phyloP scores from a whole-genome alignment of 2,113 vertebrate genomes.

The Hassar affinis region DNA sequence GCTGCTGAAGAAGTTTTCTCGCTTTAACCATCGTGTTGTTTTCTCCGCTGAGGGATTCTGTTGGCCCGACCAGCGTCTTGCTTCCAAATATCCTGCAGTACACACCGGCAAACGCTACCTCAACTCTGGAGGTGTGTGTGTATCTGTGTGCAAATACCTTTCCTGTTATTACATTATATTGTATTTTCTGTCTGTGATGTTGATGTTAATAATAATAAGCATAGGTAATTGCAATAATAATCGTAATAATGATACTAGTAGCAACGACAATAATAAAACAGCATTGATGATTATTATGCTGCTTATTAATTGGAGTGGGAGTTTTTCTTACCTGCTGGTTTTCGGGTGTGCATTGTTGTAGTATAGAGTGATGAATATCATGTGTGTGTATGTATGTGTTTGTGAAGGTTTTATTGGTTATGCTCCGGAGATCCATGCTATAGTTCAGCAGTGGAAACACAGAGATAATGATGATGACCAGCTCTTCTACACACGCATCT shows the following conservation, averaged over 20 bases:
- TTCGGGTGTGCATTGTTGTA: neutral
- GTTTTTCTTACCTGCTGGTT: neutral
- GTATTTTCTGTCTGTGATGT: neutral
- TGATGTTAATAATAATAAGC: neutral
- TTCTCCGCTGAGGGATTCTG: constrained; percentile 79
- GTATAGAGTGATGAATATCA: too few species aligned
- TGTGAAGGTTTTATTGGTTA: constrained; percentile 75
- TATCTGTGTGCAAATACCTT: neutral
- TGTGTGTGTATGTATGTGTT: neutral
- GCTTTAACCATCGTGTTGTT: constrained; percentile 69
- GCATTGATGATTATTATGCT: too few species aligned
- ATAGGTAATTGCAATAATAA: neutral
- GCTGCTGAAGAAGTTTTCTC: constrained; percentile 72
- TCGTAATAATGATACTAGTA: too few species aligned
- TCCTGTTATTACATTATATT: neutral
- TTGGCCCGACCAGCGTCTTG: constrained; percentile 77
- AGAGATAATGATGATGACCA: constrained; percentile 77
- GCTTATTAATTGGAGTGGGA: neutral
- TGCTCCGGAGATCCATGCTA: constrained; percentile 64
- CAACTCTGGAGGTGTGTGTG: constrained; percentile 58
- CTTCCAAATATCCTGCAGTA: constrained; percentile 73
- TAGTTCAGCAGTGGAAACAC: constrained; percentile 75
- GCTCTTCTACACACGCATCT: constrained; percentile 76
- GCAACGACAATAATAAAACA: too few species aligned
- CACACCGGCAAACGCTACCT: constrained; percentile 75